Percentiles rank a stretch among this genome's conserved stretches.
Conservation (phyloP, 1,140 invertebrate species). For the Uloborus diversus region DNA sequence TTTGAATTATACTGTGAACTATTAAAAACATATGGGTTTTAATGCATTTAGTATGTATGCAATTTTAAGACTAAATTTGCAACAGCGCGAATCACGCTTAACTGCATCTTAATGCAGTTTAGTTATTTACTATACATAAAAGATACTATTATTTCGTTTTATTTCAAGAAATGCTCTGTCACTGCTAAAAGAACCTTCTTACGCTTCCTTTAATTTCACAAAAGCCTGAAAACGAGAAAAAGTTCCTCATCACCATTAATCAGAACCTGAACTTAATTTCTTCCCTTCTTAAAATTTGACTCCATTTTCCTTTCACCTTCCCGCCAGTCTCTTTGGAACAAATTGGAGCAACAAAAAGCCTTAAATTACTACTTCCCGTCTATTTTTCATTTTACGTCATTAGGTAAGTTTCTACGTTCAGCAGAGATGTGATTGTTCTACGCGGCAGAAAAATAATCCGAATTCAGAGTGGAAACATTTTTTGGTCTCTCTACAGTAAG, state of each 20-base stretch:
- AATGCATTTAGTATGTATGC: neutral
- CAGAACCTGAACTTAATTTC: constrained; percentile 31
- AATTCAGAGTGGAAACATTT: no score
- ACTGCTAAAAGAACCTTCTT: neutral
- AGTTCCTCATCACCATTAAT: constrained; percentile 47
- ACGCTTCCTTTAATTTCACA: constrained; percentile 11
- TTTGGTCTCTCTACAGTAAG: no score
- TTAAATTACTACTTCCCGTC: constrained; percentile 26
- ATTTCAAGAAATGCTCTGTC: neutral
- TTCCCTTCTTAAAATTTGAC: constrained; percentile 15
- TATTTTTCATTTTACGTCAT: constrained; percentile 51
- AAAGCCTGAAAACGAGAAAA: constrained; percentile 16
- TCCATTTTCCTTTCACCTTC: constrained; percentile 26
- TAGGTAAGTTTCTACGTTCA: constrained; percentile 38
- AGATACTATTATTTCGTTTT: neutral
- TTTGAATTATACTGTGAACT: no score
- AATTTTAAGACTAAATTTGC: neutral
- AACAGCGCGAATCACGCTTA: no score
- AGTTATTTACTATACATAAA: no score
- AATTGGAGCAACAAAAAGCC: neutral
- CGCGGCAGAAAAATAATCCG: no score
- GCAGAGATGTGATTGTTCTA: no score
- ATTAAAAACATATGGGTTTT: constrained; percentile 8
- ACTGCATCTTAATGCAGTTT: no score
- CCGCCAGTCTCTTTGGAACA: constrained; percentile 16